Conservation (phyloP, 1,140 invertebrate species). For the Thalassaphorura encarpata region DNA sequence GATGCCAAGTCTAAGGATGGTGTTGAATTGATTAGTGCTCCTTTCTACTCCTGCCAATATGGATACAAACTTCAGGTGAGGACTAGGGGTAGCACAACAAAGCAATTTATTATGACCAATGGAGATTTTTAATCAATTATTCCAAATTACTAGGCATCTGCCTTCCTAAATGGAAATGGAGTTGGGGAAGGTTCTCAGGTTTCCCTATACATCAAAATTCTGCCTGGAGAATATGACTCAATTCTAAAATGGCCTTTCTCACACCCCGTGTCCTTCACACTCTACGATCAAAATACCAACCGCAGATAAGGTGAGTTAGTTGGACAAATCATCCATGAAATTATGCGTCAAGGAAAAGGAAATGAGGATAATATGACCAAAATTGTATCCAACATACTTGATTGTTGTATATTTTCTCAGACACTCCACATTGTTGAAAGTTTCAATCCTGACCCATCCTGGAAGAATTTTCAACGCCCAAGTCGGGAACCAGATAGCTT, state of each 20-base stretch:
- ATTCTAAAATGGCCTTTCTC: slow-evolving; percentile 89
- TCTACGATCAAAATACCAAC: slow-evolving; percentile 78
- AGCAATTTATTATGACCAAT: neutral
- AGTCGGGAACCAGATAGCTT: slow-evolving; percentile 76
- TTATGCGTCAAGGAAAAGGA: slow-evolving; percentile 8
- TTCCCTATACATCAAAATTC: slow-evolving; percentile 86
- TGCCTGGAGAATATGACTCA: slow-evolving; percentile 89
- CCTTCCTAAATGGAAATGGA: slow-evolving; percentile 90
- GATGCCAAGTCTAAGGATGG: slow-evolving; percentile 81
- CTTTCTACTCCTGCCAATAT: slow-evolving; percentile 89
- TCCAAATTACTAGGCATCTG: slow-evolving; percentile 57
- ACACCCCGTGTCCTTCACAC: slow-evolving; percentile 82
- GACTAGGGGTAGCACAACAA: neutral
- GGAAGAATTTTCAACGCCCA: slow-evolving; percentile 88
- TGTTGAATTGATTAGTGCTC: slow-evolving; percentile 76
- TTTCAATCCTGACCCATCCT: slow-evolving; percentile 86
- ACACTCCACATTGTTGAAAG: slow-evolving; percentile 81
- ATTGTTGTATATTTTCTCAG: slow-evolving; percentile 38
- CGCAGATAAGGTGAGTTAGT: slow-evolving; percentile 43
- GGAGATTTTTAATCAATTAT: neutral
- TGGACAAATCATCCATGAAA: too few species aligned
- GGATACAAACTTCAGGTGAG: slow-evolving; percentile 81
- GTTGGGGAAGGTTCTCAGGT: slow-evolving; percentile 83
- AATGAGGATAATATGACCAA: neutral
- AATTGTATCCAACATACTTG: neutral